Evolutionary conservation across 2,113 vertebrate species (phyloP), one percentile per base, ranked within the genome.

Genomic region (Peucedramus taeniatus): DNA sequence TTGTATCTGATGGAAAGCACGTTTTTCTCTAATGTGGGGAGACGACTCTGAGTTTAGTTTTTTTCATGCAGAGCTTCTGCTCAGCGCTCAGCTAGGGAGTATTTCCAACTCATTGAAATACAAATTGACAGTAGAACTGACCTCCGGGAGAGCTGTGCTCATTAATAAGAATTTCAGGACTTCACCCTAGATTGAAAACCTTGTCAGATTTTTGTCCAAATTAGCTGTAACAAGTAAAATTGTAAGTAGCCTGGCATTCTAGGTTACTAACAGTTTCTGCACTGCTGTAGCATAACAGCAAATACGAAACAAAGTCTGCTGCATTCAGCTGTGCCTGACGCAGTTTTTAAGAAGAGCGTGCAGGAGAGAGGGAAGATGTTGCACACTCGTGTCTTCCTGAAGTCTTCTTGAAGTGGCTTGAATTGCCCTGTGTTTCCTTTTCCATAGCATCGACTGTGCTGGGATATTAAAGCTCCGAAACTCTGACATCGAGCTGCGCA

Each of bases 391-490:
- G 23, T 59, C 40, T 82, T 91, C 56, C 31, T 81, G 35, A 78
- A 80, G 13, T 61, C 50, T 69, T 11, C 60, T 59, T 56, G 39
- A 57, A 80, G 31, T 74, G 7, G 47, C n/a, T 28, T 82, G 9
- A 79, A 37, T 23, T 70, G 69, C 51, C 42, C 16, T 79, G 65
- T 89, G 70, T 89, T 83, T 94, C 53, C 59, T 93, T 69, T 94
- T 28, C 81, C 16, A 45, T 95, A 99, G 99, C 95, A 99, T 99
- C 1, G 99, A 99, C 95, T 99, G 99, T 37, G 99, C 99, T 7
- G 99, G 99, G 42, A 99, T 99, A 89, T 96, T 99, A 77, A 99
- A 99, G 96, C 98, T 99, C 77, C 98, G 99, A 21, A 99, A 99
- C 95, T 99, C 99, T 0, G 99, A 99, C 96, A 99, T 99, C 0